Conservation (phyloP, 2,797 vertebrate genomes). For the Xenops minutus region DNA sequence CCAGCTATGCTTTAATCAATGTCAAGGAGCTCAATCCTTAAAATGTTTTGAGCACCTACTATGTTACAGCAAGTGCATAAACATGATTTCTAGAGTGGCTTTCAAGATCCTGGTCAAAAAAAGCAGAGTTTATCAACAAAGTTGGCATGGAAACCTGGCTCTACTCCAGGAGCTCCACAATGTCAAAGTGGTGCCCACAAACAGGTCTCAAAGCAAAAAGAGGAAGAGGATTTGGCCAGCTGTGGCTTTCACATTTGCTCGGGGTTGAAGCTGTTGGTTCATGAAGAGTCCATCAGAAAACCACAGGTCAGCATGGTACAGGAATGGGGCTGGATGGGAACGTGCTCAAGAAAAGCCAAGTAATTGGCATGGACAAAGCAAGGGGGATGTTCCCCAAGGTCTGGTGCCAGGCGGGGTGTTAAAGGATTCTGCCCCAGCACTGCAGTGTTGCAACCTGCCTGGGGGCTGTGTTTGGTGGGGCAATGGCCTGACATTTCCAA, state of each 20-base stretch:
- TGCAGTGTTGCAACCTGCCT: background rate
- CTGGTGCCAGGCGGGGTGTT: background rate
- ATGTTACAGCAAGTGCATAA: background rate
- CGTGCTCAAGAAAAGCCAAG: background rate
- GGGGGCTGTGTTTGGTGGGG: background rate
- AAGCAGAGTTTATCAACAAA: background rate
- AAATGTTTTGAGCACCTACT: background rate
- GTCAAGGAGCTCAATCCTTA: background rate
- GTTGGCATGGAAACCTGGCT: fast-evolving
- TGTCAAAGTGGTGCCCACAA: background rate
- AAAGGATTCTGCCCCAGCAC: background rate
- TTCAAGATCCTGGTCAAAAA: background rate
- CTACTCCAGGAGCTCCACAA: background rate
- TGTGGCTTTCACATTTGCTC: background rate
- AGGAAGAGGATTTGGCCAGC: background rate
- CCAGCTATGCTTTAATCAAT: background rate
- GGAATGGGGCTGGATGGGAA: background rate
- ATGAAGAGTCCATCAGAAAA: background rate
- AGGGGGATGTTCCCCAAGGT: background rate
- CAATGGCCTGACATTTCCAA: background rate
- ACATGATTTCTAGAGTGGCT: background rate
- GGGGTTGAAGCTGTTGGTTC: background rate
- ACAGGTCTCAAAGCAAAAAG: background rate
- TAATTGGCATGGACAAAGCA: background rate
- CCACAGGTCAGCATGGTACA: background rate